Base-by-base conservation (phyloP, 2,888 invertebrate species). In the Xylota sylvarum region DNA sequence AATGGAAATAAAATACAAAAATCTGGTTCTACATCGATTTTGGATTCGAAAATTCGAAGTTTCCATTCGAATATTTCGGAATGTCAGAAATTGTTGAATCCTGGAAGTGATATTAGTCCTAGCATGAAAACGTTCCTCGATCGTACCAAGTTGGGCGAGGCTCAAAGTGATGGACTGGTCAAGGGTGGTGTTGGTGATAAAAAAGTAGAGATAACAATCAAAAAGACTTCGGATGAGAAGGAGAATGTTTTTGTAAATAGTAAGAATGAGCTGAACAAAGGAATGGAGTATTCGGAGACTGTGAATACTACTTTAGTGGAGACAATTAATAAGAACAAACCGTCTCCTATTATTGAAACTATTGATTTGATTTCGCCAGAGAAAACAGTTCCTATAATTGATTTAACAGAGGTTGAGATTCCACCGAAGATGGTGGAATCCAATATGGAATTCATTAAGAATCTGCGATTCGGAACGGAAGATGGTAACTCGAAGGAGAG, bases 51-150 rank as follows among this genome's bases (percentile, higher is more conserved):
- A 91, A 94, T 98, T 78, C 96, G 96, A 92, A 96, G 96, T 83
- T 96, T 98, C 90, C 95, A 97, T 88, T 96, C 96, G 40, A 96
- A 96, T 89, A 98, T 98, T 83, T 96, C 97, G 0, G 97, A 97
- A 90, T 96, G 97, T 90, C 98, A 98, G 90, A 97, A 97, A 90
- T 93, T 97, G 88, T 92, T 97, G 48, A 96, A 97, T 91, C 97
- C 97, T 0, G 96, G 97, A 0, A 94, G 95, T 0, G 94, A 94
- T 64, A 94, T 95, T 12, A 95, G 95, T 90, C 94, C 95, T 0
- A 94, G 94, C 56, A 95, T 95, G 95, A 95, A 95, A 90, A 95
- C 95, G 4, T 95, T 96, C 89, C 91, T 96, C 74, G 94, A 95
- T 89, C 90, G 91, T 37, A 90, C 91, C 12, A 92, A 92, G 82